A percentile compares a stretch with the other conserved stretches of the same genome.
Evolutionary conservation across 2,888 invertebrate genomes (phyloP).

Genomic region (Sturmia bella): DNA sequence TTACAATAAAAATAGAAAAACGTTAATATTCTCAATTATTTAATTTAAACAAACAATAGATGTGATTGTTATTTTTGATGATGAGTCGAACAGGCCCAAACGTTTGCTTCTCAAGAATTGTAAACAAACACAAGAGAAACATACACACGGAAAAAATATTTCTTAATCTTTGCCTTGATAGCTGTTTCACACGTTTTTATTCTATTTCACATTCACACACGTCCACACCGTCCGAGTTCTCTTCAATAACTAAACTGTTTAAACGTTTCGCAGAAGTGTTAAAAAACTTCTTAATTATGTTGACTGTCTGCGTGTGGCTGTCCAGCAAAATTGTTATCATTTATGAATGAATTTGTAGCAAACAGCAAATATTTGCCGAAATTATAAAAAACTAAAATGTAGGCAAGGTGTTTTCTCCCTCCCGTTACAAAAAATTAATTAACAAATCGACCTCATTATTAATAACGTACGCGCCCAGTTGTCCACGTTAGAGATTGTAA

Average conservation of each 20-base stretch:
- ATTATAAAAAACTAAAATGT: constrained; percentile 8
- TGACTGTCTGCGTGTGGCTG: not conserved
- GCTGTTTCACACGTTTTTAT: not conserved
- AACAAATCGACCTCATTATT: too few species aligned
- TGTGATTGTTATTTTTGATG: constrained; percentile 21
- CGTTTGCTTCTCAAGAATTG: constrained; percentile 29
- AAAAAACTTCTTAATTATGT: constrained; percentile 22
- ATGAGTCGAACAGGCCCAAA: constrained; percentile 36
- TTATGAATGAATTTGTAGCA: constrained; percentile 49
- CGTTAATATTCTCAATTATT: constrained; percentile 40
- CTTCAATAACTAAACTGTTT: constrained; percentile 53
- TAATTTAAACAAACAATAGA: constrained; percentile 46
- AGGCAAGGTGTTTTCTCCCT: not conserved
- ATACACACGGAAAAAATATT: not conserved
- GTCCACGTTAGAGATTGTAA: too few species aligned
- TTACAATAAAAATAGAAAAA: not conserved
- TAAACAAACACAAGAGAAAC: constrained; percentile 12
- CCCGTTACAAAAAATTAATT: too few species aligned
- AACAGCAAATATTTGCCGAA: constrained; percentile 9
- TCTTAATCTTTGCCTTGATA: not conserved
- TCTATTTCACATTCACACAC: not conserved
- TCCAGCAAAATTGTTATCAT: constrained; percentile 27
- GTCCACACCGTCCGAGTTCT: constrained; percentile 61
- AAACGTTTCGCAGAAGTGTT: constrained; percentile 48
- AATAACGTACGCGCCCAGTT: too few species aligned